A percentile compares a stretch with the other conserved stretches of the same genome.
phyloP scores from a whole-genome alignment of 2,113 vertebrate genomes.

The Brachyhypopomus occidentalis region DNA sequence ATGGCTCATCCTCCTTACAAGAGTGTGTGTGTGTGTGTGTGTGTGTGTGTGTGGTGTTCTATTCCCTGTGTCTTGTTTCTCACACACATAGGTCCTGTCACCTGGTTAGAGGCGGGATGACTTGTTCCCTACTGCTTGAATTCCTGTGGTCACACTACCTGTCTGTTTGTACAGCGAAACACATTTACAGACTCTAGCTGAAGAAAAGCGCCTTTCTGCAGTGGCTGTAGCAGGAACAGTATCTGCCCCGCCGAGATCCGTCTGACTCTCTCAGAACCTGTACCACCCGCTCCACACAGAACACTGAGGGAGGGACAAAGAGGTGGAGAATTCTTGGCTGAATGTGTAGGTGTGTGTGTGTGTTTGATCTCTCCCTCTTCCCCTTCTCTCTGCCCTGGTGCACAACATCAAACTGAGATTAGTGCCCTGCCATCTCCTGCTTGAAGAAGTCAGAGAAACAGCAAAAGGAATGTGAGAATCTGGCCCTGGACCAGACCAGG shows the following conservation, averaged over 20 bases:
- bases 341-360: background rate
- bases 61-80: background rate
- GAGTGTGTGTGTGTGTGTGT: background rate
- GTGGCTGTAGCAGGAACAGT: background rate
- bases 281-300: background rate
- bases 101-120: constrained; percentile 48
- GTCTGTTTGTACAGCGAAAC: constrained; percentile 53
- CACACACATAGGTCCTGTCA: background rate
- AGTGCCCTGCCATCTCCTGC: constrained; percentile 51
- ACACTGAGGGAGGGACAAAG: constrained; percentile 13
- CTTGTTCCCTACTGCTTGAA: constrained; percentile 59
- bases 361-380: background rate
- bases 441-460: constrained; percentile 56
- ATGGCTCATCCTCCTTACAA: too few species aligned
- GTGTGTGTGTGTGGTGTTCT: background rate
- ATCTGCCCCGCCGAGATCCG: constrained; percentile 11
- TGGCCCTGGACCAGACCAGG: constrained; percentile 66
- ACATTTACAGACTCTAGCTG: constrained; percentile 46
- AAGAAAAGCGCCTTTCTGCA: constrained; percentile 53
- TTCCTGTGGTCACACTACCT: constrained; percentile 59
- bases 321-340: constrained; percentile 34
- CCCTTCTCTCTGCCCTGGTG: constrained; percentile 5
- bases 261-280: background rate
- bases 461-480: constrained; percentile 69
- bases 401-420: constrained; percentile 17